phyloP scores from a whole-genome alignment of 2,113 vertebrate genomes.

The Morphnarchus princeps region DNA sequence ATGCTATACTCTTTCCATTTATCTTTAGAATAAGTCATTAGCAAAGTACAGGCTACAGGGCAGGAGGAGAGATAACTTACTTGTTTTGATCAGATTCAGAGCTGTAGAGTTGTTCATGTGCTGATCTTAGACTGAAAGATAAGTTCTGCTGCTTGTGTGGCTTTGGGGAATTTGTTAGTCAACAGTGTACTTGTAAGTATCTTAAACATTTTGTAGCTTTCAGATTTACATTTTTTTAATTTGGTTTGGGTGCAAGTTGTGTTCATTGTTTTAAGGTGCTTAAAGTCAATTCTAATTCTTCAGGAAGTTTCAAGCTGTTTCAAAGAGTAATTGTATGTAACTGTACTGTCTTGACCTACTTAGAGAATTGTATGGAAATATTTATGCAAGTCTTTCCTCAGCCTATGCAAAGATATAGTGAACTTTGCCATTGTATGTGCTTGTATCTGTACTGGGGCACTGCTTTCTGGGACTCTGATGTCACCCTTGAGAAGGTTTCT shows the following conservation, averaged over 20 bases:
- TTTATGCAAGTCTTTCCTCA: neutral
- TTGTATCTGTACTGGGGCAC: accelerated
- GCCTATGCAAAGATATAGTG: accelerated
- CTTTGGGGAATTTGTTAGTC: neutral
- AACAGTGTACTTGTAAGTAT: neutral
- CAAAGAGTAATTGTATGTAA: neutral
- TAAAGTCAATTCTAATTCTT: neutral
- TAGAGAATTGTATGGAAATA: neutral
- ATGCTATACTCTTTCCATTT: neutral
- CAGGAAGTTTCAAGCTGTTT: neutral
- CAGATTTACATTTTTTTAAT: neutral
- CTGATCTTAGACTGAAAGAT: neutral
- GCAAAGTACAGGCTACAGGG: neutral
- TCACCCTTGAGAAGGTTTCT: neutral
- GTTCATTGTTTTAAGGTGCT: neutral
- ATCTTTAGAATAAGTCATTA: neutral
- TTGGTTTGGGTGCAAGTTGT: neutral
- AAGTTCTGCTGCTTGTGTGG: neutral
- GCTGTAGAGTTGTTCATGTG: neutral
- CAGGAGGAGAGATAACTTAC: accelerated
- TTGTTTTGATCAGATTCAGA: neutral
- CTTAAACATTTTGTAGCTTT: neutral
- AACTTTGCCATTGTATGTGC: neutral
- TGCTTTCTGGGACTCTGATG: neutral
- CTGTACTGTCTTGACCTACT: neutral